Base-by-base conservation (phyloP, 2,113 vertebrate species). In the Pachycephala philippinensis region DNA sequence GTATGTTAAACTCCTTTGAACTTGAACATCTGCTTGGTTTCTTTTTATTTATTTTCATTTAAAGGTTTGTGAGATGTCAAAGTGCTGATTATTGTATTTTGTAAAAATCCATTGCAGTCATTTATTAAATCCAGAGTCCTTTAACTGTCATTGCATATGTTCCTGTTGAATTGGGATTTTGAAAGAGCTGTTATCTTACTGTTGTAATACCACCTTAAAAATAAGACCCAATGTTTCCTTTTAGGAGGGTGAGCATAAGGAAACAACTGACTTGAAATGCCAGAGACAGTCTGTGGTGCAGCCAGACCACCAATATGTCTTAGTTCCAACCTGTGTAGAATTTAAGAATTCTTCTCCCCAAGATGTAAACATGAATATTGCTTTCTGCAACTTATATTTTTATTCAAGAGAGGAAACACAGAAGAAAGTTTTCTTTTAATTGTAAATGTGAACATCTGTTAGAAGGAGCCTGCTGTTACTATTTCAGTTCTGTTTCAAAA, bases 391-490 rank as follows among this genome's bases (percentile, higher is more conserved):
- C 65, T 96, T 93, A 84, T 50, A 78, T 93, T 97, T 91, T 96
- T 90, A 83, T 87, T 84, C 53, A 69, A 60, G 65, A 87, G 79
- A 93, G 44, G 49, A 85, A 91, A 69, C 42, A 65, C 63, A 40
- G 76, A 92, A 82, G 56, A 91, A 94, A 80, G 22, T 47, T 84
- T 83, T 87, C 31, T 50, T 93, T 69, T 93, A 66, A 60, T 89
- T 89, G 33, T 56, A 76, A 94, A 92, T 78, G 21, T 40, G 60
- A 97, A 97, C 97, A 97, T 96, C 90, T 97, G 95, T 95, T 97
- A 83, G 91, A 93, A 91, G 85, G 86, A 84, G 50, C 49, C 54
- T 80, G 40, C 17, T 77, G 60, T 59, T 95, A 44, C 92, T 93
- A 78, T 92, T 96, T 92, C 89, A 89, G 87, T 97, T 97, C 63